These are phyloP conservation scores for Scrobipalpa atriplicella DNA, from an alignment of 2,888 invertebrate species.

Conservation along the genomic window DNA sequence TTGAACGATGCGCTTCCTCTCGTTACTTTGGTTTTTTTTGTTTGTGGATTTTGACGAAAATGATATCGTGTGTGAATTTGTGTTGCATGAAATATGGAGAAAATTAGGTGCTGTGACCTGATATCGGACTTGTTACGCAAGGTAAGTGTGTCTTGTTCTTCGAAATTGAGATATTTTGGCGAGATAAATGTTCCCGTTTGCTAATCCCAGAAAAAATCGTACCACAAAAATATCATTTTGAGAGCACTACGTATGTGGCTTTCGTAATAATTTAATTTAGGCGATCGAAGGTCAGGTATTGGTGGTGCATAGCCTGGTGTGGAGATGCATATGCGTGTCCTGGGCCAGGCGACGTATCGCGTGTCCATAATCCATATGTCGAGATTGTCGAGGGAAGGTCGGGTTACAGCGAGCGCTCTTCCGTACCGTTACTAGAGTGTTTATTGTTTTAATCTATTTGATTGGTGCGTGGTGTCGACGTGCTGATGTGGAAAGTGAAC, in stretches of 20 bases:
- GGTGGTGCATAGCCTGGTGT: constrained; percentile 40
- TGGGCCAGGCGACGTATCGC: constrained; percentile 52
- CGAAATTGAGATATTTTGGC: neutral
- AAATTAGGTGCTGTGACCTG: constrained; percentile 80
- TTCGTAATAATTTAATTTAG: constrained; percentile 62
- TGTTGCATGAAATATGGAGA: constrained; percentile 79
- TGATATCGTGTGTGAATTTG: constrained; percentile 81
- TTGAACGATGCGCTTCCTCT: constrained; percentile 93
- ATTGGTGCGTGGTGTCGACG: constrained; percentile 31
- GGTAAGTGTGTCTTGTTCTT: constrained; percentile 53
- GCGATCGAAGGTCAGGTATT: constrained; percentile 60
- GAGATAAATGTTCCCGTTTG: constrained; percentile 19
- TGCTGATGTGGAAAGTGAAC: constrained; percentile 31
- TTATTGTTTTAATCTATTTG: constrained; percentile 44
- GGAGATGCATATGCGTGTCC: constrained; percentile 45
- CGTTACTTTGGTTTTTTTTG: constrained; percentile 85
- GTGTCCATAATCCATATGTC: constrained; percentile 76
- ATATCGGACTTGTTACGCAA: constrained; percentile 61
- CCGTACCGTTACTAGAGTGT: constrained; percentile 61
- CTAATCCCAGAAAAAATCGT: constrained; percentile 45
- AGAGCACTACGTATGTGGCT: constrained; percentile 60
- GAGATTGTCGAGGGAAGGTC: constrained; percentile 63
- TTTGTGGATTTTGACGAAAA: constrained; percentile 79
- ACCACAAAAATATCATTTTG: constrained; percentile 59
- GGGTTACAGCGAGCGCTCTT: constrained; percentile 47